A percentile compares a stretch with the other conserved stretches of the same genome.
These are phyloP conservation scores for Campoplex nolae DNA, from an alignment of 2,888 invertebrate genomes.

Conservation along the genomic window DNA sequence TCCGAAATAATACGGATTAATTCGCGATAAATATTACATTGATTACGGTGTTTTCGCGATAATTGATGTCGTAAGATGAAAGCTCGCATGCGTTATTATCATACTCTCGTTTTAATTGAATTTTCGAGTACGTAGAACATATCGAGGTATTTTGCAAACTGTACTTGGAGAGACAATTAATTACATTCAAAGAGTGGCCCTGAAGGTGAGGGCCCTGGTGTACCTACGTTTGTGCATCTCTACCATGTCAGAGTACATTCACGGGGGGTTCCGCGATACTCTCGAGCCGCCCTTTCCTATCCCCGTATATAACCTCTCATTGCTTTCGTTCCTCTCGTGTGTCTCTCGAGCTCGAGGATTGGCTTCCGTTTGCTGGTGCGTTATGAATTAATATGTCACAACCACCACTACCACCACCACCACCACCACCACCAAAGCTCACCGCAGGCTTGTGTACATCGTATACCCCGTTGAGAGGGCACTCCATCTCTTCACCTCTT, in stretches of 20 bases:
- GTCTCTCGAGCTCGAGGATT: slow-evolving; percentile 59
- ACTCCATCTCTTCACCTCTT: slow-evolving; percentile 40
- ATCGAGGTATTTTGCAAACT: slow-evolving; percentile 33
- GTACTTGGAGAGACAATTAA: slow-evolving; percentile 69
- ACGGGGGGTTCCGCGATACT: slow-evolving; percentile 34
- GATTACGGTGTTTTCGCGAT: background rate
- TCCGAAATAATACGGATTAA: background rate
- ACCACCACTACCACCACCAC: slow-evolving; percentile 46
- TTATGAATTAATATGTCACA: slow-evolving; percentile 69
- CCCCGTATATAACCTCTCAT: slow-evolving; percentile 22
- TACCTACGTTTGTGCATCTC: slow-evolving; percentile 35
- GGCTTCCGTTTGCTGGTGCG: slow-evolving; percentile 60
- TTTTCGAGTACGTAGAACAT: slow-evolving; percentile 16
- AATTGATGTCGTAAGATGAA: background rate
- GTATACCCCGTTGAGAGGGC: slow-evolving; percentile 52
- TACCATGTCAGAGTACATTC: slow-evolving; percentile 50
- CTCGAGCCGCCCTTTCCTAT: slow-evolving; percentile 26
- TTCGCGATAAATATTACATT: slow-evolving; percentile 1
- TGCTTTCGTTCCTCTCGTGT: slow-evolving; percentile 45
- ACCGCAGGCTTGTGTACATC: slow-evolving; percentile 16
- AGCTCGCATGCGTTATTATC: background rate
- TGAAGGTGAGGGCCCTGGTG: slow-evolving; percentile 27
- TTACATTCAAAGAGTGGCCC: slow-evolving; percentile 54
- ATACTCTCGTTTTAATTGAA: slow-evolving; percentile 34
- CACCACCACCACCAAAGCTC: slow-evolving; percentile 29